phyloP scores from a whole-genome alignment of 1,140 invertebrate genomes.

The Drosophila bocqueti region DNA sequence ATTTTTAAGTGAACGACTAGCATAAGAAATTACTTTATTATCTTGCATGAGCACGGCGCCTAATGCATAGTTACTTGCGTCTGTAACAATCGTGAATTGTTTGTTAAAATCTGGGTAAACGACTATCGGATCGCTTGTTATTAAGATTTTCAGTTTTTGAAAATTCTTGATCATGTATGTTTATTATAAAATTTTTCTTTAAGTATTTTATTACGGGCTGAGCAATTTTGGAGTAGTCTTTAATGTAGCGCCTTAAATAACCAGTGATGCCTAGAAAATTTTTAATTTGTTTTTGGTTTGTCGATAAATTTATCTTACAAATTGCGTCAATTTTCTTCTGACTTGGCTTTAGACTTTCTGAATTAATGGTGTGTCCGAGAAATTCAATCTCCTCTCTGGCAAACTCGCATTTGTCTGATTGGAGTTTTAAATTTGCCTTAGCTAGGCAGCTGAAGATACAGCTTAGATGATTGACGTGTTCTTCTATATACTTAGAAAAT shows the following conservation, averaged over 20 bases:
- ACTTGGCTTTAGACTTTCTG: too few species aligned
- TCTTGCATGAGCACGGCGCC: constrained; percentile 13
- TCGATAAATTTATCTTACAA: constrained; percentile 7
- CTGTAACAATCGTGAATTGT: constrained; percentile 23
- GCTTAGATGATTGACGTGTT: too few species aligned
- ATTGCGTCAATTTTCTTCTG: too few species aligned
- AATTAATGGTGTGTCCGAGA: too few species aligned
- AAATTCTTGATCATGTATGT: constrained; percentile 1
- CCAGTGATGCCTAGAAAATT: constrained; percentile 33
- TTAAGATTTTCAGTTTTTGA: constrained; percentile 8
- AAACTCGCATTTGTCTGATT: too few species aligned
- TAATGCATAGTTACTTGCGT: constrained; percentile 20
- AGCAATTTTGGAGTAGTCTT: constrained; percentile 32
- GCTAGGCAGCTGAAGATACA: too few species aligned
- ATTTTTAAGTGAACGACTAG: too few species aligned
- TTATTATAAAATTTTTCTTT: constrained; percentile 42
- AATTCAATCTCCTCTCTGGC: too few species aligned
- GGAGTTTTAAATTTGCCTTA: too few species aligned
- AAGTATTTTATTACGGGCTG: constrained; percentile 24
- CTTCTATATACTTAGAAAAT: too few species aligned
- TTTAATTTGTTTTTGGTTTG: constrained; percentile 38
- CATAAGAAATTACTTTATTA: background rate
- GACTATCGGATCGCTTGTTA: background rate
- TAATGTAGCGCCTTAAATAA: constrained; percentile 44
- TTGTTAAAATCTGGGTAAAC: constrained; percentile 24